Base-by-base conservation (phyloP, 1,140 invertebrate species). In the Ctenoplectra terminalis region DNA sequence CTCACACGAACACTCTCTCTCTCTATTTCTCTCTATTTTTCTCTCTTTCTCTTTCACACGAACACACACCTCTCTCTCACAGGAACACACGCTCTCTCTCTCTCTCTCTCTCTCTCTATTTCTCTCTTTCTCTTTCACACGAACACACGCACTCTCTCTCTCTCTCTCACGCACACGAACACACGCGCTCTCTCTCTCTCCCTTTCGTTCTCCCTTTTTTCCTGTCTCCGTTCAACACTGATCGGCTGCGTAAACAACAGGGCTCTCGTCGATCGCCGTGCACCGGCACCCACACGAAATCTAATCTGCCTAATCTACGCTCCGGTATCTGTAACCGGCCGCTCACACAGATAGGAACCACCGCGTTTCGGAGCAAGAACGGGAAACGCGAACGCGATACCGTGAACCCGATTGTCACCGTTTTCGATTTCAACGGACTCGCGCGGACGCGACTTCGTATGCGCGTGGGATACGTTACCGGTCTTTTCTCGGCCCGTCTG, bases 291-390 rank as follows among this genome's bases (percentile, higher is more conserved):
- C 77, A 71, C 82, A 66, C 60, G 46, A 83, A 79, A 88, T 74
- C 84, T 88, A 88, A 88, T 87, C 86, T 60, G 31, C n/a, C 83
- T 85, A 85, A 85, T 86, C 87, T 87, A 72, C 23, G 54, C 26
- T 52, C 40, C 7, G 34, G 26, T 87, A 79, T 85, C 56, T 77
- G 4, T 50, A n/a, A n/a, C n/a, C n/a, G n/a, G n/a, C n/a, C n/a
- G 56, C 46, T 31, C 48, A n/a, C 48, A 20, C 37, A 63, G 63
- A 72, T 50, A 80, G 31, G 60, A 52, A 56, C 4, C 15, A n/a
- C 13, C 26, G 3, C 4, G 9, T 23, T 20, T 11, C 17, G 15
- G 8, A 46, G 40, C 2, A 26, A 9, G 3, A 1, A 67, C 40
- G 64, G 40, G 64, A 46, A 46, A 64, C 37, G 61, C 61, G 61